phyloP scores from a whole-genome alignment of 2,888 invertebrate genomes.

The Amorpha juglandis region DNA sequence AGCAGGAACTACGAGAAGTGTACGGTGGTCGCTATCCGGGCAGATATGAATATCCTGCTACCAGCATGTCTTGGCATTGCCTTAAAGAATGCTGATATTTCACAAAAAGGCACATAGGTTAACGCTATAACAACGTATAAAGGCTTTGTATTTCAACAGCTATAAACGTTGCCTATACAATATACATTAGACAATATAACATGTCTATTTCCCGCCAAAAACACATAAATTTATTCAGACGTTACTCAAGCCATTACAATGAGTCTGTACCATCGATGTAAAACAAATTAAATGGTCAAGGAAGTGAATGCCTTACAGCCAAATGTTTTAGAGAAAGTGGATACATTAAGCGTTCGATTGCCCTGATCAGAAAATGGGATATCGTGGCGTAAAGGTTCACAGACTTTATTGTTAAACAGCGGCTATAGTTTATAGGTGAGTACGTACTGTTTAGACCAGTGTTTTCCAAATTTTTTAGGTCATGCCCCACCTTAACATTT shows the following conservation, averaged over 20 bases:
- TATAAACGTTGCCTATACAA: neutral
- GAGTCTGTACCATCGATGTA: neutral
- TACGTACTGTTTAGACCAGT: no score
- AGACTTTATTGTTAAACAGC: neutral
- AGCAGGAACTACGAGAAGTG: no score
- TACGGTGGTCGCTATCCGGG: no score
- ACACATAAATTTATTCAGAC: neutral
- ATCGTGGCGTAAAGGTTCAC: neutral
- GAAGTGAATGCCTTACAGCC: constrained; percentile 7
- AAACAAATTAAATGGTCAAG: constrained; percentile 14
- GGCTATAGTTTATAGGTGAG: no score
- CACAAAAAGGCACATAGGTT: neutral
- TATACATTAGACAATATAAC: neutral
- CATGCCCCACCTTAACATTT: no score
- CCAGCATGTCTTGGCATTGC: no score
- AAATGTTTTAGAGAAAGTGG: neutral
- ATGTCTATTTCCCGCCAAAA: constrained; percentile 1
- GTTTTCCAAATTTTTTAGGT: no score
- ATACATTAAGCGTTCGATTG: constrained; percentile 6
- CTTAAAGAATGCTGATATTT: neutral
- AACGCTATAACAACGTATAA: neutral
- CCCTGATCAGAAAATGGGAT: neutral
- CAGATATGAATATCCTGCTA: no score
- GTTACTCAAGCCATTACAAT: constrained; percentile 1
- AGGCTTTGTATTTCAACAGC: neutral